A percentile compares a stretch with the other conserved stretches of the same genome.
Evolutionary conservation across 37 sponge, comb jelly and placozoan species (phyloP).

Genomic region (Mnemiopsis leidyi): DNA sequence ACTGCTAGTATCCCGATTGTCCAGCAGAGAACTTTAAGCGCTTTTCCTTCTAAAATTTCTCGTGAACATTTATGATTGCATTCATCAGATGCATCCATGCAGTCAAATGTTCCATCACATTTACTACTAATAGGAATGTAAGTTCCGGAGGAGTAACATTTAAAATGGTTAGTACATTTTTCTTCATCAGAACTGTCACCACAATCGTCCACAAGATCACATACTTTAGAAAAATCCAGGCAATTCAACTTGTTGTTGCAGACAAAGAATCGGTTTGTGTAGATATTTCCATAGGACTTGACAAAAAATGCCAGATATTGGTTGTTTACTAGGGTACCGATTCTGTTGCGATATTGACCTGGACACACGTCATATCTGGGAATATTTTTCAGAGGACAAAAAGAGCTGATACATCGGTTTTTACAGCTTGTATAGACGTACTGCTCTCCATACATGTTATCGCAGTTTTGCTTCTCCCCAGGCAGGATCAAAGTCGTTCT

Average conservation of each 20-base stretch:
- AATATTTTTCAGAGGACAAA: neutral
- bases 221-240: neutral
- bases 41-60: neutral
- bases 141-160: neutral
- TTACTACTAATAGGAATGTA: neutral
- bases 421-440: slow-evolving; percentile 6
- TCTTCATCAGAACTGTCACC: neutral
- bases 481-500: neutral
- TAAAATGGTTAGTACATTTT: neutral
- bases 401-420: neutral
- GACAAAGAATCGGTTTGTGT: neutral
- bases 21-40: neutral
- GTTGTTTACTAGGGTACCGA: too few species aligned
- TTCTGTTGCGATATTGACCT: too few species aligned
- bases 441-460: neutral
- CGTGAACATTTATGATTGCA: neutral
- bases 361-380: too few species aligned
- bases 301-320: neutral
- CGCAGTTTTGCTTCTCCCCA: neutral
- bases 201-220: neutral
- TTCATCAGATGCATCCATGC: neutral
- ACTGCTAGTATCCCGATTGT: neutral
- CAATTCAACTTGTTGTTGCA: neutral
- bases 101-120: neutral
- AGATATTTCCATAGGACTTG: neutral